Conservation (phyloP, 2,797 vertebrate genomes). For the Chiroxiphia lanceolata region DNA sequence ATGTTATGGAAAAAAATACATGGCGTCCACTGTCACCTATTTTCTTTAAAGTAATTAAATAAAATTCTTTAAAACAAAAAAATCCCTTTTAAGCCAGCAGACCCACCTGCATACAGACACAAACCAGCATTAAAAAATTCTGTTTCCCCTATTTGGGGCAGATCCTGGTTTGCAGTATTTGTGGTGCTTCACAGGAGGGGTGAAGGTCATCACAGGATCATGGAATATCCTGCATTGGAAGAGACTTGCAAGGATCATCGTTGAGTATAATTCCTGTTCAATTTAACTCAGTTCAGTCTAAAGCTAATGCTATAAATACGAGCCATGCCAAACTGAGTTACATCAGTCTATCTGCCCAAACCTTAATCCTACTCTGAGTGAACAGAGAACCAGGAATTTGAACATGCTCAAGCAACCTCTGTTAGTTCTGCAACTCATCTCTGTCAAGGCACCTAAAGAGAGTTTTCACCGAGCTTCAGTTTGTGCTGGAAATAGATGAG, state of each 20-base stretch:
- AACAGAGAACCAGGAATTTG: not conserved
- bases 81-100: accelerated
- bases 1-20: not conserved
- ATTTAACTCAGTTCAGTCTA: not conserved
- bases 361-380: not conserved
- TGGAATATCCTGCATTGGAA: not conserved
- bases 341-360: not conserved
- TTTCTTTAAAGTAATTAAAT: not conserved
- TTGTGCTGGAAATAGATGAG: not conserved
- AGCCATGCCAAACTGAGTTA: accelerated
- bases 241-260: accelerated
- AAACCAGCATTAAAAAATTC: not conserved
- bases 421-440: not conserved
- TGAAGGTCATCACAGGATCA: not conserved
- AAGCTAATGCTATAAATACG: not conserved
- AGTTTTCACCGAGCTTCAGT: not conserved
- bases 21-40: accelerated
- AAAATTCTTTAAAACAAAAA: not conserved
- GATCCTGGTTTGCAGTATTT: not conserved
- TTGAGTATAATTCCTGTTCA: no score
- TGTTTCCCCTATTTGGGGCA: accelerated
- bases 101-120: not conserved
- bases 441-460: not conserved
- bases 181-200: accelerated
- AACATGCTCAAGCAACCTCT: not conserved